Evolutionary conservation across 2,888 invertebrate species (phyloP), one percentile per base, ranked within the genome.

Genomic region (Ariolimax columbianus): DNA sequence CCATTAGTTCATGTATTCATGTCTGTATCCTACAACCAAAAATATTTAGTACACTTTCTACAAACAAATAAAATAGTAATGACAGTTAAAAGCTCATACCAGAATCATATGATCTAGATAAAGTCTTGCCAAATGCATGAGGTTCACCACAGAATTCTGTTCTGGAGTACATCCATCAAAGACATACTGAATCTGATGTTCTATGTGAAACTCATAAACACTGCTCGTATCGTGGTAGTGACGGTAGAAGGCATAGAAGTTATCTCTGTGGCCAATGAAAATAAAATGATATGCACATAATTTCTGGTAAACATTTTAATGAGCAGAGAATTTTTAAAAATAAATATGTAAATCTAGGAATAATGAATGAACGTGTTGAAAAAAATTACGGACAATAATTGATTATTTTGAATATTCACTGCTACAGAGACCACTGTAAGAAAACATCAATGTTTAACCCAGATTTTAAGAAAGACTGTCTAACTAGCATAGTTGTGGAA

Each of bases 161-260:
- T 85, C 85, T 59, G 85, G 77, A 6, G 82, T 85, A 14, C 82
- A 77, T 1, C 82, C 77, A 59, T 85, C 82, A 77, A 72, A 85
- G 36, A 85, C 77, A 72, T 85, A 85, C 77, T 82, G 82, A n/a
- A 85, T 82, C 40, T 85, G 85, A 47, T 85, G 66, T 33, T 85
- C 85, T 26, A 85, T 85, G 7, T 47, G 72, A 30, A 85, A 85
- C 70, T 82, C 81, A 47, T 82, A 81, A 59, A n/a, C 68, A 59
- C 77, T 77, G 40, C 51, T 77, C 19, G 77, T 77, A 33, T 85
- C 85, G 63, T 85, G 85, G 82, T 85, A 85, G 63, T 82, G 85
- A 19, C 82, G 82, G 72, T 85, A 85, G 55, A 85, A 81, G n/a
- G 85, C 85, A 85, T 82, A 85, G 68, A 85, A 85, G 59, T 85